Conservation (phyloP, 2,797 vertebrate genomes). For the Aldrovandia affinis region DNA sequence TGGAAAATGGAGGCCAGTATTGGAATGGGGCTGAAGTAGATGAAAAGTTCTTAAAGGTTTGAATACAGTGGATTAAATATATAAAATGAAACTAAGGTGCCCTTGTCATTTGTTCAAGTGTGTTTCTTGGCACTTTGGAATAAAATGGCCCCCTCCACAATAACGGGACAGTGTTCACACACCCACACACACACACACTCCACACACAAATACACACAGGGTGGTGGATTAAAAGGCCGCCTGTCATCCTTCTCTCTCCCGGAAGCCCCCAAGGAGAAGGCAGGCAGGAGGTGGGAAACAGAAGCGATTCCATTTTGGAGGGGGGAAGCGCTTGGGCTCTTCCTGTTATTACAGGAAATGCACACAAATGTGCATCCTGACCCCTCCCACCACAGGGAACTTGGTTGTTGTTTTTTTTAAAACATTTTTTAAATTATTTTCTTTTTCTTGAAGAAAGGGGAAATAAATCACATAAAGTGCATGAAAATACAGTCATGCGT, state of each 20-base stretch:
- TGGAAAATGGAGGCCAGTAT: not conserved
- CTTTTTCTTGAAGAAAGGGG: too few relatives aligned
- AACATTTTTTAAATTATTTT: too few relatives aligned
- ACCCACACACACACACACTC: slow-evolving; percentile 7
- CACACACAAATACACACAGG: slow-evolving; percentile 32
- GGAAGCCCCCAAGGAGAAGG: slow-evolving; percentile 71
- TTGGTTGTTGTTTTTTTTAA: slow-evolving; percentile 45
- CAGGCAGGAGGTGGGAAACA: slow-evolving; percentile 75
- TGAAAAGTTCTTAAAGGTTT: not conserved
- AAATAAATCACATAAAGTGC: too few relatives aligned
- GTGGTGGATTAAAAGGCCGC: slow-evolving; percentile 32
- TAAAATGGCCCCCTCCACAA: not conserved
- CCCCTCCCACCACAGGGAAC: slow-evolving; percentile 76
- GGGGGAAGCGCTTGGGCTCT: slow-evolving; percentile 82
- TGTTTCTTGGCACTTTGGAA: not conserved
- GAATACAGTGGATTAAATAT: not conserved
- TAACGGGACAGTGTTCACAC: slow-evolving; percentile 36
- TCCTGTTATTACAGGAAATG: slow-evolving; percentile 99
- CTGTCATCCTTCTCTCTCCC: slow-evolving; percentile 69
- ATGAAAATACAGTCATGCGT: too few relatives aligned
- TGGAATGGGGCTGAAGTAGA: not conserved
- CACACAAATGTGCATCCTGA: slow-evolving; percentile 96
- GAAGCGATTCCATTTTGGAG: slow-evolving; percentile 80
- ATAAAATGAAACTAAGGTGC: slow-evolving; percentile 27
- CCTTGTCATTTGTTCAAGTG: slow-evolving; percentile 44